Evolutionary conservation across 2,888 invertebrate species (phyloP).

Genomic region (Campopleginae sp.): DNA sequence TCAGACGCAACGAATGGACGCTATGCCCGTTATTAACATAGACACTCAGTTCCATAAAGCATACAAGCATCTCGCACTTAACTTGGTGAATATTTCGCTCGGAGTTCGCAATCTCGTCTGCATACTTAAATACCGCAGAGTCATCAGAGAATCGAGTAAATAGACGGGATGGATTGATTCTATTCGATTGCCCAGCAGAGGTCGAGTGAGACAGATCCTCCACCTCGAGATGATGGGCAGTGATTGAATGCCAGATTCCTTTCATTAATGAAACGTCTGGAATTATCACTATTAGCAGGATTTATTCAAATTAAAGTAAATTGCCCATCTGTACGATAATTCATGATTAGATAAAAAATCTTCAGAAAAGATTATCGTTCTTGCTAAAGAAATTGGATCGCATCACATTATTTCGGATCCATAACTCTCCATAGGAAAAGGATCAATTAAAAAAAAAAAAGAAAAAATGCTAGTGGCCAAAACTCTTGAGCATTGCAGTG

Average conservation of each 20-base stretch:
- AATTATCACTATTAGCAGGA: not conserved
- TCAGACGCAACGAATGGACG: constrained; percentile 5
- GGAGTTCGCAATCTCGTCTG: constrained; percentile 53
- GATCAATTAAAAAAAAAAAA: too few species aligned
- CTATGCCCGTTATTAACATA: not conserved
- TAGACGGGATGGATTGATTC: constrained; percentile 58
- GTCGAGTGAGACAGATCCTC: constrained; percentile 48
- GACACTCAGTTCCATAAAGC: constrained; percentile 2
- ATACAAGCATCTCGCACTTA: constrained; percentile 14
- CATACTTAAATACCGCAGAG: constrained; percentile 58
- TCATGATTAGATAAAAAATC: not conserved
- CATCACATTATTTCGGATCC: too few species aligned
- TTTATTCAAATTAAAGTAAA: not conserved
- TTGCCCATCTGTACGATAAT: not conserved
- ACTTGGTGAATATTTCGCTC: constrained; percentile 12
- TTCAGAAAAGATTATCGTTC: not conserved
- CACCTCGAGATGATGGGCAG: constrained; percentile 17
- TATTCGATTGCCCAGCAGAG: constrained; percentile 37
- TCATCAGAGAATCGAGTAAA: constrained; percentile 59
- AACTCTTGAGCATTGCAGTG: too few species aligned
- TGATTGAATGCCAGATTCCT: constrained; percentile 16
- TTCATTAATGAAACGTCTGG: not conserved
- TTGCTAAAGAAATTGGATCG: too few species aligned
- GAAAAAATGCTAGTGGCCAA: too few species aligned
- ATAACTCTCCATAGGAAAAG: too few species aligned